These are phyloP conservation scores for Craseonycteris thonglongyai DNA, from an alignment of 2,113 vertebrate species.

Conservation along the genomic window DNA sequence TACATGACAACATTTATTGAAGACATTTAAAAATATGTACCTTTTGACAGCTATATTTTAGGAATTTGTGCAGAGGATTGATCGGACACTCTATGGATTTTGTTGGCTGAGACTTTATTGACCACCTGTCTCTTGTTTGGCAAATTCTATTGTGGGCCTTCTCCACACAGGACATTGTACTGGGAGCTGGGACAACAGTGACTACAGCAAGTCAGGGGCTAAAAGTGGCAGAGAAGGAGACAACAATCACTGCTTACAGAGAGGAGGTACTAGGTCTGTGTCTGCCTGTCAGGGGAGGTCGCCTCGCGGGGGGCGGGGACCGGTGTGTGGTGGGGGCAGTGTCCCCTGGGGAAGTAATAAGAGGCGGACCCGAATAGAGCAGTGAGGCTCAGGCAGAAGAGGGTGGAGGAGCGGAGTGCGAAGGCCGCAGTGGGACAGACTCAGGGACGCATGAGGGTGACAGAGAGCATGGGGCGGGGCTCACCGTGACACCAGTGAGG, in stretches of 20 bases:
- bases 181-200: background rate
- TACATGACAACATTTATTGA: background rate
- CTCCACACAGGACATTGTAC: background rate
- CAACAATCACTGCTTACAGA: background rate
- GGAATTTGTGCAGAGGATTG: background rate
- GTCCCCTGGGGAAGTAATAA: background rate
- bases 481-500: too few species aligned
- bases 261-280: background rate
- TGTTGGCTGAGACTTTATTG: background rate
- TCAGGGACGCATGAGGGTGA: too few species aligned
- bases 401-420: fast-evolving
- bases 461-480: too few species aligned
- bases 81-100: background rate
- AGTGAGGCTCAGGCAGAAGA: too few species aligned
- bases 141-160: background rate
- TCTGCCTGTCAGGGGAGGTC: background rate
- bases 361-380: fast-evolving
- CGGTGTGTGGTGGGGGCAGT: background rate
- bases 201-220: background rate
- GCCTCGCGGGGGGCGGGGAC: background rate
- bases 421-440: background rate
- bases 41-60: background rate
- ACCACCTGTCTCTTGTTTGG: background rate
- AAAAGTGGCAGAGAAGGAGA: background rate
- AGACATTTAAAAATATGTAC: background rate